phyloP scores from a whole-genome alignment of 2,113 vertebrate genomes.

The Cepphus grylle region DNA sequence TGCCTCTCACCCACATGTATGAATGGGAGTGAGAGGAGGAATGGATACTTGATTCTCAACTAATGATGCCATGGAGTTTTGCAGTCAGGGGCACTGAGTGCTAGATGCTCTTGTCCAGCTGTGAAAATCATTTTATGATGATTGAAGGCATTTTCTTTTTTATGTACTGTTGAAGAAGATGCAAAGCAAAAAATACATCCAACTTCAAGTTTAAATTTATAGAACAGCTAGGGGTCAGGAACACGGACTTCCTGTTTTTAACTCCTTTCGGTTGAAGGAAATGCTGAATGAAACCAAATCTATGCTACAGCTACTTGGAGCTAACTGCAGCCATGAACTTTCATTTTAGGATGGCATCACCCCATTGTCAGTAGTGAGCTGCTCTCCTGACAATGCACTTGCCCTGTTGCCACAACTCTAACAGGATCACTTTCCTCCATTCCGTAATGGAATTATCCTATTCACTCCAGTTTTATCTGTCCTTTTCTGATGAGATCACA shows the following conservation, averaged over 20 bases:
- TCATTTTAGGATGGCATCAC: not conserved
- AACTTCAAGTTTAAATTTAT: not conserved
- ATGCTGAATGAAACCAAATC: not conserved
- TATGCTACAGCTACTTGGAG: not conserved
- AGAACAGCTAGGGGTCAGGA: not conserved
- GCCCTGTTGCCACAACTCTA: not conserved
- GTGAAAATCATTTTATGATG: not conserved
- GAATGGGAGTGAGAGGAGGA: not conserved
- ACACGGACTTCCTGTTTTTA: not conserved
- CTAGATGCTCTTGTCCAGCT: not conserved
- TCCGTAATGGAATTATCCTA: not conserved
- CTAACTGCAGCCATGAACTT: not conserved
- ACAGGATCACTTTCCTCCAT: not conserved
- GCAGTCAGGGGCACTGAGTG: not conserved
- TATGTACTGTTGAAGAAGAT: not conserved
- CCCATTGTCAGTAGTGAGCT: not conserved
- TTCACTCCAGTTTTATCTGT: not conserved
- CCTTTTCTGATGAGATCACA: not conserved
- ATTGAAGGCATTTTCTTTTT: not conserved
- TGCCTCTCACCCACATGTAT: not conserved
- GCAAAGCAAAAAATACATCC: not conserved
- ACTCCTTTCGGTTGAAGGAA: not conserved
- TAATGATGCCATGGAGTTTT: not conserved
- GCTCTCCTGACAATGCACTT: not conserved
- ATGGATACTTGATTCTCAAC: not conserved